Evolutionary conservation across 2,797 vertebrate genomes (phyloP), one percentile per base, ranked within the genome.

Genomic region (Alca torda): DNA sequence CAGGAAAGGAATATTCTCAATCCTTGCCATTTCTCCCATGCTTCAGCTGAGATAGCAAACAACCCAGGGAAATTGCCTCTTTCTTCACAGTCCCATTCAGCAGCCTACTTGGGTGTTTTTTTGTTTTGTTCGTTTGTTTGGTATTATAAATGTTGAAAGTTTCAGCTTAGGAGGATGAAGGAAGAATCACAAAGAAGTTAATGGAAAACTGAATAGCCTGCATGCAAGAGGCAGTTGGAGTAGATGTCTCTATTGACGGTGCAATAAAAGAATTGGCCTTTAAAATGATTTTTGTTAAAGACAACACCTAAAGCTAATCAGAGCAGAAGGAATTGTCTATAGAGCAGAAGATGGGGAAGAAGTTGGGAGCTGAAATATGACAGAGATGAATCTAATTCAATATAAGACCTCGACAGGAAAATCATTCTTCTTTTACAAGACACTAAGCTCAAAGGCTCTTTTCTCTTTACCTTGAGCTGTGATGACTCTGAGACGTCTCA

Each of bases 251-350:
- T 88, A 64, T 82, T 94, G 70, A 63, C 25, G 79, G 31, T 46
- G 67, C 0, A 0, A 63, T 89, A 65, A 46, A n/a, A 91, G 65
- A 91, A 77, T n/a, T 90, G 64, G 54, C 56, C 45, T 90, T 94
- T 93, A 70, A 89, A 92, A 90, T 74, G 1, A 33, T 87, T 91
- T 91, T 88, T 70, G 63, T 94, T 90, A 90, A 93, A 60, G 70
- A 89, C 74, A 86, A 89, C 45, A 89, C 88, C 86, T 93, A 85
- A 74, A 93, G 89, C 86, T 94, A 92, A 83, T 92, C 81, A 75
- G 86, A 93, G 64, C 86, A 94, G 91, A 94, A 96, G 56, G 70
- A 91, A 84, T 79, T 79, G 48, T 80, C 83, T 81, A 0, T 31
- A 57, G 39, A 95, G 77, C 70, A 76, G 80, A 84, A 74, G 57